Evolutionary conservation across 2,888 invertebrate species (phyloP).

Genomic region (Meteorus colon): DNA sequence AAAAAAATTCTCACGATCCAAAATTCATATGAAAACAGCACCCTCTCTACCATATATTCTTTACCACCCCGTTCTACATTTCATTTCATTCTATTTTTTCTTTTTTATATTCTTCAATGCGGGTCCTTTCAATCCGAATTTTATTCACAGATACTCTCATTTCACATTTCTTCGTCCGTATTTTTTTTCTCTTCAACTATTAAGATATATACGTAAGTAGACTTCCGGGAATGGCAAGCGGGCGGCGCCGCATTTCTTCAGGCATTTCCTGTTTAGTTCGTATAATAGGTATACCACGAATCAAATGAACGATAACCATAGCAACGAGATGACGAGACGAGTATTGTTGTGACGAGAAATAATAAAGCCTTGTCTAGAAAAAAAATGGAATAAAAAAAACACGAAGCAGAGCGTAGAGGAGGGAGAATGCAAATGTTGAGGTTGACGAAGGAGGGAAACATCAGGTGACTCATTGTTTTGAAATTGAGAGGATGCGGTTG

Average conservation of each 20-base stretch:
- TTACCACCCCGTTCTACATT: background rate
- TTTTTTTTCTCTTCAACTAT: background rate
- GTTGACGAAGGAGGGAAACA: background rate
- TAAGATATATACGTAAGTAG: slow-evolving; percentile 1
- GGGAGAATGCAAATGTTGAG: background rate
- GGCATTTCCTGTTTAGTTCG: slow-evolving; percentile 29
- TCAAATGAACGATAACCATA: slow-evolving; percentile 3
- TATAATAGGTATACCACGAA: background rate
- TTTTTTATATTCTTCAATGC: background rate
- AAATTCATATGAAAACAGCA: background rate
- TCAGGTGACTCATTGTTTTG: slow-evolving; percentile 28
- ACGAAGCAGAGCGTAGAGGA: background rate
- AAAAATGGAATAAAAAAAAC: background rate
- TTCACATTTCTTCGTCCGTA: background rate
- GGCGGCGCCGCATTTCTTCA: background rate
- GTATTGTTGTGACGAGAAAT: slow-evolving; percentile 29
- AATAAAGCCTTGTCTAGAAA: slow-evolving; percentile 14
- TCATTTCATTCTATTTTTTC: background rate
- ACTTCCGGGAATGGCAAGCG: slow-evolving; percentile 19
- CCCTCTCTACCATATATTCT: background rate
- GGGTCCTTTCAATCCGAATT: background rate
- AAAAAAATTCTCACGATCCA: background rate
- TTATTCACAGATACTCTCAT: background rate
- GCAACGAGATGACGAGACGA: background rate
- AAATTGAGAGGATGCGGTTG: slow-evolving; percentile 12